These are phyloP conservation scores for Urocynchramus pylzowi DNA, from an alignment of 2,113 vertebrate genomes.

Conservation along the genomic window DNA sequence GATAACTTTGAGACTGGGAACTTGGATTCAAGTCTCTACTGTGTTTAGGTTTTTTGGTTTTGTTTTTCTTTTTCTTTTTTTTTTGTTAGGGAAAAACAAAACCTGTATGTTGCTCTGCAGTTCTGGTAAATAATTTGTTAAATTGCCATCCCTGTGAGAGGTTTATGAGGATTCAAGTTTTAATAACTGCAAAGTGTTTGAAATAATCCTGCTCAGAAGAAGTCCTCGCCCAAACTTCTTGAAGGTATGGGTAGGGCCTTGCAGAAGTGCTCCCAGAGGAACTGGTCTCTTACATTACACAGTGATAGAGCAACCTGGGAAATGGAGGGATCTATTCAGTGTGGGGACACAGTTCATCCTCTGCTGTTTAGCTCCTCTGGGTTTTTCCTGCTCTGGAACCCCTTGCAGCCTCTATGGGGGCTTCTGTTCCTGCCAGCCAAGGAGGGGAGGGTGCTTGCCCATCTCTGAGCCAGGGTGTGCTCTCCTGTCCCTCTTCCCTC, in stretches of 20 bases:
- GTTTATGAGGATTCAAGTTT: neutral
- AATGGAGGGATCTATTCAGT: neutral
- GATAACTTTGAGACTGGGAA: neutral
- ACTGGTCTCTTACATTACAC: fast-evolving
- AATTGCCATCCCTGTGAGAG: neutral
- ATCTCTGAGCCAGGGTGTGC: neutral
- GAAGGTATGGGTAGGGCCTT: neutral
- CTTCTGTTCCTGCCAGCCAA: neutral
- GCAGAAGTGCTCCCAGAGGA: neutral
- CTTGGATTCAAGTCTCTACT: neutral
- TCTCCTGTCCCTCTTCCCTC: neutral
- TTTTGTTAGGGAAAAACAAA: neutral
- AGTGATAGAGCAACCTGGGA: neutral
- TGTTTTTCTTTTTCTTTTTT: neutral
- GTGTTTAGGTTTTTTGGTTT: neutral
- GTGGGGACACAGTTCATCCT: neutral
- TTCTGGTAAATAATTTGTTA: neutral
- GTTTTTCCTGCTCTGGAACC: neutral
- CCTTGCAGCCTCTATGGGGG: neutral
- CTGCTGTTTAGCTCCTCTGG: neutral
- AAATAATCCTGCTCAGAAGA: neutral
- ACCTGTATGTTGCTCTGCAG: neutral
- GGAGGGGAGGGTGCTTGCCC: neutral
- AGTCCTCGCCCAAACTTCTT: neutral
- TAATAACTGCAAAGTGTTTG: neutral